These are phyloP conservation scores for Mormoops blainvillei DNA, from an alignment of 2,113 vertebrate genomes.

Conservation along the genomic window DNA sequence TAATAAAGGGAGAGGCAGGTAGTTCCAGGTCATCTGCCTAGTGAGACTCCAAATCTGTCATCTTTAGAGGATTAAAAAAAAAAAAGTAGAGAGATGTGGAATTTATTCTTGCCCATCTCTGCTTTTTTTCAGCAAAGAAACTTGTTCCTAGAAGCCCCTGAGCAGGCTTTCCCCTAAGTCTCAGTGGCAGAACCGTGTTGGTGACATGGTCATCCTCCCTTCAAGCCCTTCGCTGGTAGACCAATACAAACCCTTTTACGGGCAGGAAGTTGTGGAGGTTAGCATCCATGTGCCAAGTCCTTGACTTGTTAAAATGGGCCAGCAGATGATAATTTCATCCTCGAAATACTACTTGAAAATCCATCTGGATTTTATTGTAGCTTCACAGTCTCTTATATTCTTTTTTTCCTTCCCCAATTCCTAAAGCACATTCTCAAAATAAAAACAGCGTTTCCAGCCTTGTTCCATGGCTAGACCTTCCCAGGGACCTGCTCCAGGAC, in stretches of 20 bases:
- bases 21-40: not conserved
- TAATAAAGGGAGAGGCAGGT: not conserved
- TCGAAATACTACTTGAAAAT: not conserved
- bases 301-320: not conserved
- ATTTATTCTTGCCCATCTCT: not conserved
- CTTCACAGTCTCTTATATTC: not conserved
- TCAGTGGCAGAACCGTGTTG: not conserved
- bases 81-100: not conserved
- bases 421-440: not conserved
- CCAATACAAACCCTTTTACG: not conserved
- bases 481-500: not conserved
- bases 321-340: not conserved
- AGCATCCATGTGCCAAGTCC: not conserved
- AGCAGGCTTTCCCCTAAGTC: not conserved
- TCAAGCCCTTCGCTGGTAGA: not conserved
- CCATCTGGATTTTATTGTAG: not conserved
- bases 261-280: not conserved
- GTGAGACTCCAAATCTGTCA: not conserved
- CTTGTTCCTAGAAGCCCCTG: not conserved
- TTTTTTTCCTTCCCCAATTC: not conserved
- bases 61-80: not conserved
- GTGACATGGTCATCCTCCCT: not conserved
- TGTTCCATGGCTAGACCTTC: not conserved
- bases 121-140: not conserved
- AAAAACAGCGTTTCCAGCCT: not conserved